Evolutionary conservation across 2,797 vertebrate species (phyloP), one percentile per base, ranked within the genome.

Genomic region (Pseudomugil gertrudae): DNA sequence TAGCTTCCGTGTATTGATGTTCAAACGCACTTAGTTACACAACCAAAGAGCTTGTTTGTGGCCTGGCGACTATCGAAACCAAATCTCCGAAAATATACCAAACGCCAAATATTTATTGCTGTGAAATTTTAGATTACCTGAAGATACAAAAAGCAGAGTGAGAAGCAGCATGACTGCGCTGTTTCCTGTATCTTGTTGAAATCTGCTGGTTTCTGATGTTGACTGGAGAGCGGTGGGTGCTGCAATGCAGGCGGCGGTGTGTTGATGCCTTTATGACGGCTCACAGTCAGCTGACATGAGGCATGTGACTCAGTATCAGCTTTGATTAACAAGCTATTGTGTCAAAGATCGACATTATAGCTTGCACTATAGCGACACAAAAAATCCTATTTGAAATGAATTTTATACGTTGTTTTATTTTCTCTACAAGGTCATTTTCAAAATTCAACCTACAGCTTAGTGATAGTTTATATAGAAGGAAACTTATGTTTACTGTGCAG

Each of bases 281-380:
- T 79, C 74, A 61, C 32, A 0, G 90, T 95, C 94, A 95, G 90
- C 80, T 94, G 94, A 94, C 89, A 43, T 35, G 38, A 26, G 40
- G 64, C 91, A 92, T 15, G 90, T 93, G 92, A 93, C 78, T 65
- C 38, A 32, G 26, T 5, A 32, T 30, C 32, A 17, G 32, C n/a
- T 23, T 5, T 53, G 3, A 4, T 35, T 15, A 10, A 11, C 24
- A 5, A 15, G 17, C 15, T 0, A 15, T 2, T 1, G 4, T 11
- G 43, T 51, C 43, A 30, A 15, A 53, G 43, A 15, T 23, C 30
- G n/a, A n/a, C n/a, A n/a, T n/a, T n/a, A n/a, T n/a, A n/a, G n/a
- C n/a, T n/a, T n/a, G n/a, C n/a, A n/a, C n/a, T n/a, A n/a, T n/a
- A n/a, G n/a, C n/a, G n/a, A n/a, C n/a, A n/a, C n/a, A n/a, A n/a